Percentiles rank a stretch among this genome's conserved stretches.
Evolutionary conservation across 2,113 vertebrate genomes (phyloP).

Genomic region (Cranoglanis bouderius): DNA sequence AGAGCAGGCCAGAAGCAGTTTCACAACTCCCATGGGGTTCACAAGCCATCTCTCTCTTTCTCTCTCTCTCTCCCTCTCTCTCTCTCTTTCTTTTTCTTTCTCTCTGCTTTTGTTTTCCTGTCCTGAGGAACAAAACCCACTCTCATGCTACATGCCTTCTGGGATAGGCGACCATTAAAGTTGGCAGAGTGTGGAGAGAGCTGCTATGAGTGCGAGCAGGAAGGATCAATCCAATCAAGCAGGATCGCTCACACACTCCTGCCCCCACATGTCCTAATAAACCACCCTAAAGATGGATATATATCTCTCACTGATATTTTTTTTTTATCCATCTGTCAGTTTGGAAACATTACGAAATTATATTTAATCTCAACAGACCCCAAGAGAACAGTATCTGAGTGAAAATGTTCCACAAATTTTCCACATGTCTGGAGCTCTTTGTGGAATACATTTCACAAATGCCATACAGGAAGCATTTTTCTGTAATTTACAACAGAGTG

Average conservation of each 20-base stretch:
- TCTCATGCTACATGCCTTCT: constrained; percentile 72
- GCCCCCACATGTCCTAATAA: constrained; percentile 29
- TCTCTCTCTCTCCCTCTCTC: constrained; percentile 44
- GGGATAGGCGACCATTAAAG: constrained; percentile 73
- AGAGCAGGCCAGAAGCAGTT: constrained; percentile 67
- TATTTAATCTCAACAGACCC: neutral
- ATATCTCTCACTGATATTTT: neutral
- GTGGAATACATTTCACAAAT: neutral
- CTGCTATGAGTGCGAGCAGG: constrained; percentile 69
- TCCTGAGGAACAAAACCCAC: constrained; percentile 69
- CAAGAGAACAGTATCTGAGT: neutral
- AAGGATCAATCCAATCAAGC: constrained; percentile 76
- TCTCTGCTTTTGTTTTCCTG: constrained; percentile 71
- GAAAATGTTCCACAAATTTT: neutral
- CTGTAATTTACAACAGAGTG: neutral
- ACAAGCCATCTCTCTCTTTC: constrained; percentile 31
- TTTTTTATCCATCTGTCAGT: neutral
- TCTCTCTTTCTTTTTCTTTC: constrained; percentile 60
- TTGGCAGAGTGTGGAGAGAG: constrained; percentile 64
- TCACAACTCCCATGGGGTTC: constrained; percentile 71
- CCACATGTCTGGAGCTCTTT: neutral
- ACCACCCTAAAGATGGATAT: neutral
- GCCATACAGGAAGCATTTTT: neutral
- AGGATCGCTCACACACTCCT: constrained; percentile 56
- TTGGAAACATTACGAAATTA: neutral